Evolutionary conservation across 1,140 invertebrate species (phyloP).

Genomic region (Ganaspis sp.): DNA sequence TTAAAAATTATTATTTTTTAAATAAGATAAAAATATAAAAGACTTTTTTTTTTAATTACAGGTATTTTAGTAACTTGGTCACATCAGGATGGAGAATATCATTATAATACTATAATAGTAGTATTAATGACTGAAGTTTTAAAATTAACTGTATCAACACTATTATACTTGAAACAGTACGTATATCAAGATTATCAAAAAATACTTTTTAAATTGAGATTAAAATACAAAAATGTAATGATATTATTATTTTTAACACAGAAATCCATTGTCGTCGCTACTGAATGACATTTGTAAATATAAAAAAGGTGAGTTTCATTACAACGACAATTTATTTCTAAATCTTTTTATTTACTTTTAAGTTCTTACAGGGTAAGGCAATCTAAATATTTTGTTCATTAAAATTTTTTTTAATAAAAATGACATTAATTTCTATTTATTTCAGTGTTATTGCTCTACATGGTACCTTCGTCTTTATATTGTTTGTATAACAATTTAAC

Average conservation of each 20-base stretch:
- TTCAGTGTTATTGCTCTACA: conserved; percentile 88
- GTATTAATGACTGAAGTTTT: conserved; percentile 92
- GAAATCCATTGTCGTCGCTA: conserved; percentile 74
- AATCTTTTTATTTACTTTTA: too few relatives aligned
- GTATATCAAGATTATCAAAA: conserved; percentile 57
- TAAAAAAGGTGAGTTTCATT: conserved; percentile 69
- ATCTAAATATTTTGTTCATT: too few relatives aligned
- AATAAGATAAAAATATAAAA: background rate
- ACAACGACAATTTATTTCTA: background rate
- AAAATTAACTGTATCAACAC: conserved; percentile 86
- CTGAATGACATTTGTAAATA: conserved; percentile 78
- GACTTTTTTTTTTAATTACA: conserved; percentile 74
- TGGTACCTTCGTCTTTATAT: conserved; percentile 93
- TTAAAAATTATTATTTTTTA: too few relatives aligned
- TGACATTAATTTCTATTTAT: conserved; percentile 53
- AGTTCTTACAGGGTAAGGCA: too few relatives aligned
- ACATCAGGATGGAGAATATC: conserved; percentile 88
- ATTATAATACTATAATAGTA: conserved; percentile 91
- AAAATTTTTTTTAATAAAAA: background rate
- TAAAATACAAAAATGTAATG: conserved; percentile 9
- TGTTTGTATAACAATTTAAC: conserved; percentile 97
- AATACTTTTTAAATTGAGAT: conserved; percentile 34
- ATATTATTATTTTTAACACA: conserved; percentile 57
- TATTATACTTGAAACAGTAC: conserved; percentile 85
- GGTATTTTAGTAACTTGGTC: conserved; percentile 94